phyloP scores from a whole-genome alignment of 2,113 vertebrate species.

The Porphyrio hochstetteri region DNA sequence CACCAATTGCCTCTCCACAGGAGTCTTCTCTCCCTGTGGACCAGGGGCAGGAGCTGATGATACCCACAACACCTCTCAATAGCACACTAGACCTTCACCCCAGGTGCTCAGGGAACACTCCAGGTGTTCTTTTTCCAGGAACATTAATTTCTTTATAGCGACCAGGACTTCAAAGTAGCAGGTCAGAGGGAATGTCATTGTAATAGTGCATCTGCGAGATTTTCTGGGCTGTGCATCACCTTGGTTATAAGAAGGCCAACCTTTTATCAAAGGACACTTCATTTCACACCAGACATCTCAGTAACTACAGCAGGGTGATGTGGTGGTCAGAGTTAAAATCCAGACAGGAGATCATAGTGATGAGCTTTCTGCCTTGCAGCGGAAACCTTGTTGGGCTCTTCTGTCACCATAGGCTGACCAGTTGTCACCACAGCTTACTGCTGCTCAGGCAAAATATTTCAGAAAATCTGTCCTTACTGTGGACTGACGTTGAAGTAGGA shows the following conservation, averaged over 20 bases:
- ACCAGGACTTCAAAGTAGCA: background rate
- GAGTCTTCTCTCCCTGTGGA: background rate
- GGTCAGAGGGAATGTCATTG: background rate
- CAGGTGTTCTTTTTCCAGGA: background rate
- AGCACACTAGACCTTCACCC: fast-evolving
- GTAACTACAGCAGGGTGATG: background rate
- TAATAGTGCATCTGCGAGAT: background rate
- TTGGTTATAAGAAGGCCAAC: background rate
- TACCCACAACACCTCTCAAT: background rate
- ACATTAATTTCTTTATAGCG: background rate
- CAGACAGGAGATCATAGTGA: background rate
- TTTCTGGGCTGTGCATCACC: background rate
- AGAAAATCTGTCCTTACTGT: background rate
- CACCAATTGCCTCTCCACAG: background rate
- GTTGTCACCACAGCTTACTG: background rate
- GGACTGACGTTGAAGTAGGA: background rate
- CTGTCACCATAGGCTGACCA: background rate
- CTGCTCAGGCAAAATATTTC: background rate
- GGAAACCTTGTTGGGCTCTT: background rate
- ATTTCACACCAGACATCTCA: background rate
- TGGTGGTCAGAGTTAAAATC: background rate
- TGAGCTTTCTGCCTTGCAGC: background rate
- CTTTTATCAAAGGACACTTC: background rate
- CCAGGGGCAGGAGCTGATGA: fast-evolving
- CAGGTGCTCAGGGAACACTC: background rate